Conservation (phyloP, 2,888 invertebrate species). For the Drosophila rubida region DNA sequence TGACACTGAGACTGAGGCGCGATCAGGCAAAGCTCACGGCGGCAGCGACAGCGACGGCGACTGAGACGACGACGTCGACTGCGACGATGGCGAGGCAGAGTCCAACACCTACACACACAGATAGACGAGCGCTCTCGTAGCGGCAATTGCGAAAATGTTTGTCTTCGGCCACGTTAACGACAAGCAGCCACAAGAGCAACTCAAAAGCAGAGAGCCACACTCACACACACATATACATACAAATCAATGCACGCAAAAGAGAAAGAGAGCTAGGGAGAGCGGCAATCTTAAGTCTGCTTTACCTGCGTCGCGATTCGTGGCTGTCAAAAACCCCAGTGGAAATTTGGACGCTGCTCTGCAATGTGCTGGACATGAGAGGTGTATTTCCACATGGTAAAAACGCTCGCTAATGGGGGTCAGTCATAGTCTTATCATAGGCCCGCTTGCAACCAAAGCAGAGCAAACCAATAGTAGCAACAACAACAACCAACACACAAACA, state of each 20-base stretch:
- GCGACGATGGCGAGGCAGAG: conserved; percentile 36
- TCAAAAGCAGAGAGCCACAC: conserved; percentile 7
- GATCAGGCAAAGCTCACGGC: conserved; percentile 75
- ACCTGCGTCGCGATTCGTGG: conserved; percentile 42
- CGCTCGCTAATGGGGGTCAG: conserved; percentile 68
- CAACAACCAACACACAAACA: conserved; percentile 56
- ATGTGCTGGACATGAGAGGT: conserved; percentile 43
- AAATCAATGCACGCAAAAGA: background rate
- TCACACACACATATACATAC: conserved; percentile 8
- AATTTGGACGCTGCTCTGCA: conserved; percentile 47
- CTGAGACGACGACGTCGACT: conserved; percentile 35
- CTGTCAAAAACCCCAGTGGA: conserved; percentile 60
- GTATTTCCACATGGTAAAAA: conserved; percentile 52
- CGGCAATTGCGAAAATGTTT: conserved; percentile 56
- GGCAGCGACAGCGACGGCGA: conserved; percentile 35
- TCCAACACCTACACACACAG: conserved; percentile 52
- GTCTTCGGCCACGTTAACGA: conserved; percentile 51
- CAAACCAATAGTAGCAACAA: conserved; percentile 44
- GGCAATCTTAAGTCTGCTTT: conserved; percentile 58
- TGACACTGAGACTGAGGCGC: conserved; percentile 56
- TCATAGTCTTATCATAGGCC: conserved; percentile 57
- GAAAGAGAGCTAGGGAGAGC: conserved; percentile 20
- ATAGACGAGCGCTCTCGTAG: conserved; percentile 34
- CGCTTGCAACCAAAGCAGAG: conserved; percentile 42
- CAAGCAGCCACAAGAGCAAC: conserved; percentile 17